Evolutionary conservation across 2,113 vertebrate genomes (phyloP).

Genomic region (Brachypteracias leptosomus): DNA sequence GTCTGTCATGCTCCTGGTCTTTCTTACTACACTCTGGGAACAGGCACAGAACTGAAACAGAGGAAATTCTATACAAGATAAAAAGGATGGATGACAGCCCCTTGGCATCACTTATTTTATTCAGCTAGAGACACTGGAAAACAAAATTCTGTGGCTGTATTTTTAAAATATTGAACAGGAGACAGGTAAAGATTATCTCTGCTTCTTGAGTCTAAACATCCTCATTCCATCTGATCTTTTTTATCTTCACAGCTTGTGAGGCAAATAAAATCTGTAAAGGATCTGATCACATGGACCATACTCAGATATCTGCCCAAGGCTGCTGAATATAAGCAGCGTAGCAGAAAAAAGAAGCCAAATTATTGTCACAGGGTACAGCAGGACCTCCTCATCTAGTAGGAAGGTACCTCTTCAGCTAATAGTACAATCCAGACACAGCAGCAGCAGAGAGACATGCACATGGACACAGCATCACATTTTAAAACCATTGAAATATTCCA

Average conservation of each 20-base stretch:
- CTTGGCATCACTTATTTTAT: background rate
- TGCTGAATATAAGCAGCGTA: background rate
- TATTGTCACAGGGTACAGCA: background rate
- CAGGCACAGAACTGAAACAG: background rate
- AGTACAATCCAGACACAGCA: background rate
- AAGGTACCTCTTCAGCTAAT: background rate
- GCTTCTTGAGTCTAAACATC: background rate
- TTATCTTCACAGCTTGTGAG: background rate
- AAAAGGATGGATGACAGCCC: background rate
- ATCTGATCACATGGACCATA: background rate
- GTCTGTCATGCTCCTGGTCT: background rate
- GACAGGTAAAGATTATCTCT: background rate
- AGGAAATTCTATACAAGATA: background rate
- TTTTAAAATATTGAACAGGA: background rate
- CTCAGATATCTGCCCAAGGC: background rate
- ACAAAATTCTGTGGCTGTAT: background rate
- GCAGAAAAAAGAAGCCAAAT: background rate
- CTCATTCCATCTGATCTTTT: background rate
- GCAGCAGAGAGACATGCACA: background rate
- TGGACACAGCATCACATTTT: background rate
- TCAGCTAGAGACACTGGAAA: background rate
- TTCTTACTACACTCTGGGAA: background rate
- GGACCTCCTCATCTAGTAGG: background rate
- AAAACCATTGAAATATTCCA: background rate
- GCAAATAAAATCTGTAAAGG: background rate